A percentile compares a stretch with the other conserved stretches of the same genome.
These are phyloP conservation scores for Malthinus seriepunctatus DNA, from an alignment of 2,888 invertebrate species.

Conservation along the genomic window DNA sequence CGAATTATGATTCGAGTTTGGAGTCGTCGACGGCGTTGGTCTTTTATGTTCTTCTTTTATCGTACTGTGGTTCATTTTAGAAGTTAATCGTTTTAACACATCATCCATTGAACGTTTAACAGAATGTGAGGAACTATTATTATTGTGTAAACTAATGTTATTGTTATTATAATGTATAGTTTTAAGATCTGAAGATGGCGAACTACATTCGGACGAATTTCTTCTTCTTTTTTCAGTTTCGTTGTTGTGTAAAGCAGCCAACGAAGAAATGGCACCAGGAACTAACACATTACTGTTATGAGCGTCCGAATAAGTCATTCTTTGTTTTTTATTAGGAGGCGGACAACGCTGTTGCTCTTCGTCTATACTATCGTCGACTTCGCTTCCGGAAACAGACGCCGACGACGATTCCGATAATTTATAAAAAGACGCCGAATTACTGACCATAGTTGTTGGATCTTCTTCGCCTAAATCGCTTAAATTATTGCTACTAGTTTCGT, in stretches of 20 bases:
- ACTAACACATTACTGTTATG: constrained; percentile 43
- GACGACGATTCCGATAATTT: constrained; percentile 51
- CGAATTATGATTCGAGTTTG: constrained; percentile 54
- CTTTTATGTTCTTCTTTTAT: constrained; percentile 70
- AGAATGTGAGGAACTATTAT: constrained; percentile 63
- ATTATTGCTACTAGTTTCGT: constrained; percentile 62
- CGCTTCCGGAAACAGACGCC: constrained; percentile 54
- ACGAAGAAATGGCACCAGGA: constrained; percentile 46
- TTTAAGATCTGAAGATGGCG: constrained; percentile 69
- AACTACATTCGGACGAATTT: constrained; percentile 73
- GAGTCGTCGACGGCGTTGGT: constrained; percentile 71
- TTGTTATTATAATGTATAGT: constrained; percentile 65
- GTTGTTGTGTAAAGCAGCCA: constrained; percentile 60
- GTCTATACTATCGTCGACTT: constrained; percentile 52
- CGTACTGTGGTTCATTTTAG: constrained; percentile 81
- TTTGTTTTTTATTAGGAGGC: constrained; percentile 54
- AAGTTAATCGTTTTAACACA: constrained; percentile 81
- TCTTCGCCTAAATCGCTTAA: constrained; percentile 65
- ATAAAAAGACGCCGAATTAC: constrained; percentile 50
- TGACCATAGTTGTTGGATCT: constrained; percentile 51
- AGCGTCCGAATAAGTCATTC: constrained; percentile 45
- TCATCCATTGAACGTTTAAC: constrained; percentile 88
- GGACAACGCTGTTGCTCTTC: constrained; percentile 44
- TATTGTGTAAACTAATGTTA: constrained; percentile 67
- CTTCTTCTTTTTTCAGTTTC: constrained; percentile 46